Evolutionary conservation across 1,140 invertebrate species (phyloP), one percentile per base, ranked within the genome.

Genomic region (Drosophila kurseongensis): DNA sequence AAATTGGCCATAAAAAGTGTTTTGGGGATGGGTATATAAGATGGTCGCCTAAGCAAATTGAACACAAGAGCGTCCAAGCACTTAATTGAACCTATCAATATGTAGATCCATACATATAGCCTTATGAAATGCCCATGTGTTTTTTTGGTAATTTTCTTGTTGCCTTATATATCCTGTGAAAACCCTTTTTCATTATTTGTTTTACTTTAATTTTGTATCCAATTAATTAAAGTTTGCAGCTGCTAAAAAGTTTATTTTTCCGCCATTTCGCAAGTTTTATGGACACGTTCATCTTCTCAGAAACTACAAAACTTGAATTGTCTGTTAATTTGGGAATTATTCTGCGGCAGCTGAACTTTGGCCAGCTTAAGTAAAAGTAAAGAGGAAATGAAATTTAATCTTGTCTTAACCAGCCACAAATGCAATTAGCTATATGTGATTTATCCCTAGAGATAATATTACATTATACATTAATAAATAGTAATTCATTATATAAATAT

Each of bases 51-150:
- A 38, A 32, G 51, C 63, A 66, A 88, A 81, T 80, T 75, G 79
- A 83, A 69, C 75, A 82, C 79, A 36, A 76, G 74, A 83, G 67
- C 76, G 84, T 58, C 76, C 84, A 89, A 73, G 83, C 83, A 88
- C 83, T 83, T 88, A 89, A 86, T 86, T 86, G 83, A 86, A 77
- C 71, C 75, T 74, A 89, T 86, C 84, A 83, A 76, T 79, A 82
- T 66, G 47, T 58, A 60, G 48, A 57, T 82, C 23, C 52, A 23
- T 48, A 12, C 45, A 4, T 27, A n/a, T 50, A 8, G 6, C 29
- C 8, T 36, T 44, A 23, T 29, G 29, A n/a, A 16, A 48, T 29
- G 10, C 27, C 56, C 54, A 74, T 74, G 44, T 78, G 66, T 48
- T 47, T 57, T 38, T 45, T 50, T 45, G 55, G 45, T 10, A 55